Percentiles rank a stretch among this genome's conserved stretches.
Conservation (phyloP, 2,113 vertebrate genomes). For the Oncorhynchus nerka region DNA sequence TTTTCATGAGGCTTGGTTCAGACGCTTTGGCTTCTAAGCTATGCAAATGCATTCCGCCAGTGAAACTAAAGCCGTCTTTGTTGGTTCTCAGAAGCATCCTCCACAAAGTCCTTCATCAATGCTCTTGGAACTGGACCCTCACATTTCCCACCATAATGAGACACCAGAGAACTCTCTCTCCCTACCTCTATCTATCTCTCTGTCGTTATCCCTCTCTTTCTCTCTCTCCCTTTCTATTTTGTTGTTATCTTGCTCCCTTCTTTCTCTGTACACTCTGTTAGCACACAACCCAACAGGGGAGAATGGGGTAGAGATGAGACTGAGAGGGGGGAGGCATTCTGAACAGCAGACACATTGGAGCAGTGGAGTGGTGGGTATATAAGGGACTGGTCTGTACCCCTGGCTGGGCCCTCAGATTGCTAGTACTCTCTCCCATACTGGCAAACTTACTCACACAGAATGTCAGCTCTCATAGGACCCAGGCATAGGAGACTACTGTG, state of each 20-base stretch:
- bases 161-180: conserved; percentile 59
- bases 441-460: too few species aligned
- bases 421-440: too few species aligned
- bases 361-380: conserved; percentile 33
- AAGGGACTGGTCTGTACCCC: conserved; percentile 43
- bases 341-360: conserved; percentile 27
- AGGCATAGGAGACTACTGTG: too few species aligned
- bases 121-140: conserved; percentile 73
- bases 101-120: conserved; percentile 76
- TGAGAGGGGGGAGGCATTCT: neutral
- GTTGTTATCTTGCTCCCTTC: neutral
- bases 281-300: conserved; percentile 39
- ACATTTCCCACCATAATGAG: conserved; percentile 75
- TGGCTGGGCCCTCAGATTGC: too few species aligned
- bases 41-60: conserved; percentile 78
- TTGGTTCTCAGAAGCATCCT: conserved; percentile 75
- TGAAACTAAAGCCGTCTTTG: conserved; percentile 79
- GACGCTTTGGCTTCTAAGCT: conserved; percentile 76
- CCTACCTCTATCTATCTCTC: neutral
- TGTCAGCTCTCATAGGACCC: too few species aligned
- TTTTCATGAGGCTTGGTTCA: conserved; percentile 77
- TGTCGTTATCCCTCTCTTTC: neutral
- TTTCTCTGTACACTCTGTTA: neutral
- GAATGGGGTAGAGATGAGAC: conserved; percentile 39
- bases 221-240: neutral